phyloP scores from a whole-genome alignment of 1,140 invertebrate species.

The Aradophagus sp. region DNA sequence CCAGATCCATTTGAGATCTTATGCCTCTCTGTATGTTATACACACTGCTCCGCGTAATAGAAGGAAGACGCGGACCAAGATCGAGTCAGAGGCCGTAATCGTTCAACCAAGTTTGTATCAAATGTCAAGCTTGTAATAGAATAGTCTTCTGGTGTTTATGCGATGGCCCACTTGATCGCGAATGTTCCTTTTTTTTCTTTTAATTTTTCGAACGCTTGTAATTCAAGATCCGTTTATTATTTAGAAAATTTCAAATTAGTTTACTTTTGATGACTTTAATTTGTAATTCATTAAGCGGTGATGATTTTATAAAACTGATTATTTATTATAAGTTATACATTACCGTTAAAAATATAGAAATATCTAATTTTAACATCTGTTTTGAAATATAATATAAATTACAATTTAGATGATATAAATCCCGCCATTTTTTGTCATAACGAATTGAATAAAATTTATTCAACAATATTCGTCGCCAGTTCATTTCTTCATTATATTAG shows the following conservation, averaged over 20 bases:
- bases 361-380: too few species aligned
- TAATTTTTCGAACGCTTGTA: constrained; percentile 7
- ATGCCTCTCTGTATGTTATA: constrained; percentile 44
- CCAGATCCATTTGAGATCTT: constrained; percentile 44
- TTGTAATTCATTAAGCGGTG: too few species aligned
- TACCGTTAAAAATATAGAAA: too few species aligned
- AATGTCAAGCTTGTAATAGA: constrained; percentile 72
- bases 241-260: background rate
- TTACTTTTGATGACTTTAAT: too few species aligned
- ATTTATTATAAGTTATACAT: too few species aligned
- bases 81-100: constrained; percentile 66
- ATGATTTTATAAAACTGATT: too few species aligned
- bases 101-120: constrained; percentile 72
- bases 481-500: constrained; percentile 42
- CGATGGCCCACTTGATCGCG: constrained; percentile 61
- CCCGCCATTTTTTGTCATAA: background rate
- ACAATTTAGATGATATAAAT: too few species aligned
- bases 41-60: constrained; percentile 59
- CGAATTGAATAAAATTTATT: constrained; percentile 30
- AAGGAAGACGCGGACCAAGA: constrained; percentile 60
- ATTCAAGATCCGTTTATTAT: background rate
- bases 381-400: too few species aligned
- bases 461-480: constrained; percentile 26
- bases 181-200: constrained; percentile 43
- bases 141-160: constrained; percentile 69